Evolutionary conservation across 2,113 vertebrate species (phyloP), one percentile per base, ranked within the genome.

Genomic region (Cyanoderma ruficeps): DNA sequence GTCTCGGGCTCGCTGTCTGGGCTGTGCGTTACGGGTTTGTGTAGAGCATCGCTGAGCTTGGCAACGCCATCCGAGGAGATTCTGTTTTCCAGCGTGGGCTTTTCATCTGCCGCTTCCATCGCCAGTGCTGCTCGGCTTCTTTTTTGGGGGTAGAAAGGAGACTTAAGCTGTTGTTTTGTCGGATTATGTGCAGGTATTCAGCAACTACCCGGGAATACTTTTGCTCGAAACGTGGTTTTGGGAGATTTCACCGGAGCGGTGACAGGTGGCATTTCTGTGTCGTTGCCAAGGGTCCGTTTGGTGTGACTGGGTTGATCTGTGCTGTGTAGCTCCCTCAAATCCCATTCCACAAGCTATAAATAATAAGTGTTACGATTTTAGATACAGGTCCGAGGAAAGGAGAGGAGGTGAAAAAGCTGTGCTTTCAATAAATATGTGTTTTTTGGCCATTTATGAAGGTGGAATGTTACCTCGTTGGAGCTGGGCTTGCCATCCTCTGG

Each of bases 111-210:
- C 14, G 0, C n/a, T 63, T 41, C 28, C 11, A 1, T 14, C 27
- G 0, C 11, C 12, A 4, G 23, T 1, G 25, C 10, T 7, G 11
- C 41, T 65, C 22, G 19, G 35, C 37, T 31, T 23, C 6, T 63
- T 56, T 56, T 59, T 56, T 25, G 12, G 56, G 56, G 27, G 25
- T 35, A 12, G 71, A 17, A 67, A 44, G 35, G 64, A 49, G 25
- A 11, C 31, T n/a, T n/a, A 1, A 65, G n/a, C 30, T 39, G 0
- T 17, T 15, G 50, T 1, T 19, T 1, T 30, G 19, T 21, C 69
- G 78, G 67, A 3, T 76, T 60, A 20, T 9, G 9, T 6, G 0
- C 41, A 47, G 42, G 6, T 72, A 9, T 22, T 78, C 35, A 9
- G 74, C 1, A 2, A 2, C 37, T 71, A 8, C 41, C 18, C 52